These are phyloP conservation scores for Frankliniella intonsa DNA, from an alignment of 2,888 invertebrate species.

Conservation along the genomic window DNA sequence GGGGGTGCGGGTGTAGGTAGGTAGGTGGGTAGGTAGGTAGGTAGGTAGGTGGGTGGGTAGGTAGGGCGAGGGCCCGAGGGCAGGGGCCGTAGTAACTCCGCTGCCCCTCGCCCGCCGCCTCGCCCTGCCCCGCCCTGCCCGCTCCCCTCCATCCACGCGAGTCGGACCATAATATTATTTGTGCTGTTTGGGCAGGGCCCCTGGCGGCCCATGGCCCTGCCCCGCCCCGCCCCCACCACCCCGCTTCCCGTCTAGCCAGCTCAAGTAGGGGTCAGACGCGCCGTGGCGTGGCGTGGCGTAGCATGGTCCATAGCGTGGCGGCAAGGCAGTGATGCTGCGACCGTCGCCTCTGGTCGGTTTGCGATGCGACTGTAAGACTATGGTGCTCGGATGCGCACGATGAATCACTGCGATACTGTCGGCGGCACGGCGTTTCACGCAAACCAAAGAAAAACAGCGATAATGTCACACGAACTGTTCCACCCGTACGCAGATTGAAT, in stretches of 20 bases:
- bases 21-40: too few relatives aligned
- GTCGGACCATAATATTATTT: conserved; percentile 1
- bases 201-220: neutral
- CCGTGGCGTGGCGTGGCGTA: neutral
- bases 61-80: neutral
- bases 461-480: too few relatives aligned
- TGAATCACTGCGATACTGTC: too few relatives aligned
- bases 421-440: too few relatives aligned
- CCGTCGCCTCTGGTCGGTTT: too few relatives aligned
- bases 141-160: neutral
- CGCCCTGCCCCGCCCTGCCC: neutral
- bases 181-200: neutral
- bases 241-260: conserved; percentile 3
- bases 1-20: too few relatives aligned
- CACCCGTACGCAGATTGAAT: too few relatives aligned
- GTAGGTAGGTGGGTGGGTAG: too few relatives aligned
- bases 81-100: neutral
- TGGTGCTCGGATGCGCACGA: too few relatives aligned
- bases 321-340: too few relatives aligned
- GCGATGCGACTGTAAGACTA: too few relatives aligned
- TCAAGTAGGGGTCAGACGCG: conserved; percentile 26
- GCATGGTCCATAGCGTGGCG: neutral
- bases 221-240: neutral
- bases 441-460: too few relatives aligned
- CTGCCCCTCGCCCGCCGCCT: neutral